A percentile compares a stretch with the other conserved stretches of the same genome.
Evolutionary conservation across 2,113 vertebrate genomes (phyloP).

Genomic region (Pycnonotus jocosus): DNA sequence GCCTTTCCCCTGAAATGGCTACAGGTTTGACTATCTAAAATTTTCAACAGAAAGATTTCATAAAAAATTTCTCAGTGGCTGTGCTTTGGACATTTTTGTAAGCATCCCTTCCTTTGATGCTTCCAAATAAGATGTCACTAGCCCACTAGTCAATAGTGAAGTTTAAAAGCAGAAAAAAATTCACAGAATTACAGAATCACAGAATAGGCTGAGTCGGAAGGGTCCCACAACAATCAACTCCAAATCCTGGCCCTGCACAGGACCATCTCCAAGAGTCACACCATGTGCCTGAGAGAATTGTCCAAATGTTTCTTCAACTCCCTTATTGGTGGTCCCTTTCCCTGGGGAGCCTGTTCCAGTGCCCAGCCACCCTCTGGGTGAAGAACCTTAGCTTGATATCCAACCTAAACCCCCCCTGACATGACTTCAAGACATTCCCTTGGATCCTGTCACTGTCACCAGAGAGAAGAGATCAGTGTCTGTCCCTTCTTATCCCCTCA

Average conservation of each 20-base stretch:
- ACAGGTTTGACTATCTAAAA: neutral
- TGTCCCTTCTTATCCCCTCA: neutral
- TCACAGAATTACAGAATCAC: neutral
- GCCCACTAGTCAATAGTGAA: neutral
- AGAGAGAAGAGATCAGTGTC: neutral
- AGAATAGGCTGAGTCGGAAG: neutral
- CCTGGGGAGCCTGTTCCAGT: neutral
- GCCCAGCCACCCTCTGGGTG: accelerated
- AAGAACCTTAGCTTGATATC: accelerated
- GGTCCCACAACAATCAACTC: neutral
- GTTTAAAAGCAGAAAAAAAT: neutral
- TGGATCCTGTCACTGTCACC: accelerated
- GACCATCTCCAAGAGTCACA: neutral
- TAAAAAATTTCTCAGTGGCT: neutral
- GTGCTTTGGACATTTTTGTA: neutral
- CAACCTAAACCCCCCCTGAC: neutral
- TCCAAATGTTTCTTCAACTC: neutral
- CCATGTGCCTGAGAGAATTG: too few species aligned
- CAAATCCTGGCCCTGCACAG: neutral
- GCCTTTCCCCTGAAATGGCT: neutral
- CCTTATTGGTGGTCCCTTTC: accelerated
- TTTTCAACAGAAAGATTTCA: neutral
- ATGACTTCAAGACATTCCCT: neutral
- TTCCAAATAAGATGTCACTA: neutral
- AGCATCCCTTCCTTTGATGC: neutral